phyloP scores from a whole-genome alignment of 2,113 vertebrate genomes.

The Laticauda colubrina region DNA sequence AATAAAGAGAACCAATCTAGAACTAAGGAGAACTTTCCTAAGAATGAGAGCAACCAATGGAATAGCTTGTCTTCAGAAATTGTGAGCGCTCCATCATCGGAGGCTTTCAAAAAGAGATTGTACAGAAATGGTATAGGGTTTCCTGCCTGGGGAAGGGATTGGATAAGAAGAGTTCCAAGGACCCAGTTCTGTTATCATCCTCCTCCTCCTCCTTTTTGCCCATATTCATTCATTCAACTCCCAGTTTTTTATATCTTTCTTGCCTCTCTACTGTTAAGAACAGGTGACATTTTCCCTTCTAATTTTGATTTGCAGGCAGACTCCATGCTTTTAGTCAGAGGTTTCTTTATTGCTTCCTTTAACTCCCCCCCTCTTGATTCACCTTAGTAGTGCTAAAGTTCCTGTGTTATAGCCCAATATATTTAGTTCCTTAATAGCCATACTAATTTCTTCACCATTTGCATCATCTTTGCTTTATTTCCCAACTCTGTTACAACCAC shows the following conservation, averaged over 20 bases:
- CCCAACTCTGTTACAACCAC: neutral
- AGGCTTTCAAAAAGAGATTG: too few species aligned
- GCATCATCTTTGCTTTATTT: neutral
- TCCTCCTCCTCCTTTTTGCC: too few species aligned
- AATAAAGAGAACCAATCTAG: too few species aligned
- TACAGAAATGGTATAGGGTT: too few species aligned
- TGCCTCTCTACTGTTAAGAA: neutral
- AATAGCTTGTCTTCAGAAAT: too few species aligned
- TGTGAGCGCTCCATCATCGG: too few species aligned
- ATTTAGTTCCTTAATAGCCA: neutral
- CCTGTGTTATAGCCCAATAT: neutral
- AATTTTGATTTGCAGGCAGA: neutral
- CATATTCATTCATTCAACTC: neutral
- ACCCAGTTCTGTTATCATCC: neutral
- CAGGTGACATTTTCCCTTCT: neutral
- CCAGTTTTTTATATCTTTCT: neutral
- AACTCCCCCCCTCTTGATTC: neutral
- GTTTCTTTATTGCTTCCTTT: neutral
- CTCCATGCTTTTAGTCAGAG: neutral
- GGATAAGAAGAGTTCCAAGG: neutral
- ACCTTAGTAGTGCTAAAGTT: neutral
- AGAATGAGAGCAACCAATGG: too few species aligned
- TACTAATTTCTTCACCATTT: neutral
- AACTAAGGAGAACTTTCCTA: too few species aligned
- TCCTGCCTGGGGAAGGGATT: too few species aligned